Evolutionary conservation across 2,888 invertebrate species (phyloP), one percentile per base, ranked within the genome.

Genomic region (Hypomecis punctinalis): DNA sequence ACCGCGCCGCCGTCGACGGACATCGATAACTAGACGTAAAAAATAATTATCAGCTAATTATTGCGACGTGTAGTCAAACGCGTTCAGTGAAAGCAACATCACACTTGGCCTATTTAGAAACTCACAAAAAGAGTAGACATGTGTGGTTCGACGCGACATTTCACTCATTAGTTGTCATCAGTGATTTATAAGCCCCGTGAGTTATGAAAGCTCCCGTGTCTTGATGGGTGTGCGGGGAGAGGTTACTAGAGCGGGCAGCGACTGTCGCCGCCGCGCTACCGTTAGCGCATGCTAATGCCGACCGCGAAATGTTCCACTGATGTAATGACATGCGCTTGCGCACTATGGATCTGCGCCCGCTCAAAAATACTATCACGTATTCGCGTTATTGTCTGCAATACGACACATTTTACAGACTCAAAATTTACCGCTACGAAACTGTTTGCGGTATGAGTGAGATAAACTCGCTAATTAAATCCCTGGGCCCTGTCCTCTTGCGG

Each of bases 201-300:
- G 52, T 65, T 67, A 67, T 71, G 67, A 67, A 39, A 58, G 57
- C 37, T 53, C 51, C 40, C 51, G 65, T 69, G 62, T 70, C 67
- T 69, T 76, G 61, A 51, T 68, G 64, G 67, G 64, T 63, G 61
- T 65, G 72, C 72, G 69, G 74, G 67, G 57, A 69, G 69, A 76
- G 73, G 72, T 79, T 79, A 80, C 78, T 81, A 78, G 79, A 79
- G 75, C 74, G 71, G 63, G 63, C 65, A 61, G 64, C 62, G 73
- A 52, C 75, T 68, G 42, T 67, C 62, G 63, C 65, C 70, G 73
- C 55, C 36, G 55, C 63, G 77, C 82, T 81, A 89, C 91, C 90
- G 90, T 90, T 91, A 90, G 75, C 73, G 83, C 81, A 88, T 88
- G 83, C 84, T 88, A 88, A 89, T 89, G 82, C 74, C 79, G 80